phyloP scores from a whole-genome alignment of 2,888 invertebrate genomes.

The Cinara cedri region DNA sequence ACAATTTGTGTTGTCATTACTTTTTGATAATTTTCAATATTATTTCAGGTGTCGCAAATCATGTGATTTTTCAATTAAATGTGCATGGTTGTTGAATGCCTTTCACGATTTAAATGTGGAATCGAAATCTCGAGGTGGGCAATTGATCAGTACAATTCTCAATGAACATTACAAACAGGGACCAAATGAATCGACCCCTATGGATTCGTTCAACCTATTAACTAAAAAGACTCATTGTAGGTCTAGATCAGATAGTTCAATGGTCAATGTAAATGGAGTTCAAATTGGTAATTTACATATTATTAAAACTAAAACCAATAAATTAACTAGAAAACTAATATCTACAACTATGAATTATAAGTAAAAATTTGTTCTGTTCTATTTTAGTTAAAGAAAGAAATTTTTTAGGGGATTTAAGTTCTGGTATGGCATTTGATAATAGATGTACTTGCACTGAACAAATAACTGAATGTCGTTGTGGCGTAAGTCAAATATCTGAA shows the following conservation, averaged over 20 bases:
- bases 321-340: too few relatives aligned
- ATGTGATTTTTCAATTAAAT: conserved; percentile 93
- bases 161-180: conserved; percentile 51
- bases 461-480: conserved; percentile 69
- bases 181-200: conserved; percentile 19
- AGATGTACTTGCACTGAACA: conserved; percentile 92
- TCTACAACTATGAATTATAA: neutral
- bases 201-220: conserved; percentile 45
- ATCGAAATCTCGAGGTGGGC: conserved; percentile 45
- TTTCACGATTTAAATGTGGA: conserved; percentile 42
- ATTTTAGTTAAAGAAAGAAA: conserved; percentile 39
- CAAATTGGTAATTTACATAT: conserved; percentile 37
- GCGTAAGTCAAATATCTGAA: conserved; percentile 65
- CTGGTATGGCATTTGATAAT: conserved; percentile 95
- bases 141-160: conserved; percentile 46
- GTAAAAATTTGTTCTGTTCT: neutral
- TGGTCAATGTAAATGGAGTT: conserved; percentile 50
- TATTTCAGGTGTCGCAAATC: conserved; percentile 83
- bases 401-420: conserved; percentile 83
- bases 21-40: neutral
- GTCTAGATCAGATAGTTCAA: conserved; percentile 77
- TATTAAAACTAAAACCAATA: neutral
- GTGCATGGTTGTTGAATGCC: conserved; percentile 96
- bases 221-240: conserved; percentile 77
- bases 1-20: conserved; percentile 20